Evolutionary conservation across 2,113 vertebrate genomes (phyloP).

Genomic region (Barnardius zonarius): DNA sequence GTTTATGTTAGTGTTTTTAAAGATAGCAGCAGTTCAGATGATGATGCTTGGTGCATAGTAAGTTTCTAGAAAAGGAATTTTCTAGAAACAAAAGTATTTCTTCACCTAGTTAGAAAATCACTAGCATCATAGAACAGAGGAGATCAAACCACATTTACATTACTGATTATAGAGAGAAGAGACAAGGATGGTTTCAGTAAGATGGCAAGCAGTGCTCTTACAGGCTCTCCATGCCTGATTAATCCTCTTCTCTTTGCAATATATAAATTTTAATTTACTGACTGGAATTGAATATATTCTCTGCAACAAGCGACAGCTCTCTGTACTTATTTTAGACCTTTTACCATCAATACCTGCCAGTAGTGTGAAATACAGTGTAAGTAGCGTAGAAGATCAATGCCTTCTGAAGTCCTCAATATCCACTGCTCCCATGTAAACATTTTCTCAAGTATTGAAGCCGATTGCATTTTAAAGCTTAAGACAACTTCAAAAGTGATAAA

Average conservation of each 20-base stretch:
- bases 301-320: not conserved
- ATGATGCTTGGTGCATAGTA: not conserved
- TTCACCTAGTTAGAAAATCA: not conserved
- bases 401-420: not conserved
- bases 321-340: conserved; percentile 1
- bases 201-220: not conserved
- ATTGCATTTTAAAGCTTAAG: not conserved
- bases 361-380: not conserved
- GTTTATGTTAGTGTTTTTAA: not conserved
- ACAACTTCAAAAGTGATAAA: not conserved
- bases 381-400: not conserved
- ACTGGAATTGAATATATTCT: not conserved
- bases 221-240: not conserved
- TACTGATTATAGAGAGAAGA: not conserved
- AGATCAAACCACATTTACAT: not conserved
- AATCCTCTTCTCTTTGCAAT: not conserved
- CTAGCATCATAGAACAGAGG: not conserved
- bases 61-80: conserved; percentile 10
- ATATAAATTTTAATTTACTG: not conserved
- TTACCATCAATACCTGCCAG: not conserved
- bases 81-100: conserved; percentile 34
- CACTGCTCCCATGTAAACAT: not conserved
- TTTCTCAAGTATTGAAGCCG: not conserved
- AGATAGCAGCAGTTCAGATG: conserved; percentile 10
- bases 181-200: not conserved